A percentile compares a stretch with the other conserved stretches of the same genome.
Conservation (phyloP, 2,113 vertebrate genomes). For the Indicator indicator region DNA sequence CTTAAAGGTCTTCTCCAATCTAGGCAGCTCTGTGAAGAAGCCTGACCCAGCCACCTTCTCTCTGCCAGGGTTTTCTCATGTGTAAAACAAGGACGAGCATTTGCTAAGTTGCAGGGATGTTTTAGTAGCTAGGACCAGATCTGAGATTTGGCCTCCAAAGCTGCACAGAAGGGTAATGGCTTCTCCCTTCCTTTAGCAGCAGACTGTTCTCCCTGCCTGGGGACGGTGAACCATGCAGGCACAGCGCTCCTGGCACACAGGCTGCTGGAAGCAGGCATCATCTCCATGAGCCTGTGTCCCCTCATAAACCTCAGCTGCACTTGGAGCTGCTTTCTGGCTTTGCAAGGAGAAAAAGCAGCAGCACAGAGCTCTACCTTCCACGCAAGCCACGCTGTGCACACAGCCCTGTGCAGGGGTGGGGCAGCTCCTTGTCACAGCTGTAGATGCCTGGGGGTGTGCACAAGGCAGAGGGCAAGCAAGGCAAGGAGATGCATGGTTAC, state of each 20-base stretch:
- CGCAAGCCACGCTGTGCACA: background rate
- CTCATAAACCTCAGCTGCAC: background rate
- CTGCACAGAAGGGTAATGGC: background rate
- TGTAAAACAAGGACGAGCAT: background rate
- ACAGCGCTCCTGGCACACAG: background rate
- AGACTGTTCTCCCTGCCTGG: background rate
- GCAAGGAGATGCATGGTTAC: background rate
- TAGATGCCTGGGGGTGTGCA: background rate
- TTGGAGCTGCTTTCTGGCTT: background rate
- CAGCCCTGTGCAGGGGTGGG: rapidly evolving
- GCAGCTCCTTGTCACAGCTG: background rate
- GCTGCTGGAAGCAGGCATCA: background rate
- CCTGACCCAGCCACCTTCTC: background rate
- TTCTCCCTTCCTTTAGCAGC: background rate
- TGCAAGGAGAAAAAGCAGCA: background rate
- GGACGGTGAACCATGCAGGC: rapidly evolving
- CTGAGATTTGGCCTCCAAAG: background rate
- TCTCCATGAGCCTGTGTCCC: rapidly evolving
- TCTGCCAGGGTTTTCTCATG: background rate
- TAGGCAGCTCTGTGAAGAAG: no score
- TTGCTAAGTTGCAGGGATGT: background rate
- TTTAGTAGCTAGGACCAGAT: background rate
- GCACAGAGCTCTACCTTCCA: rapidly evolving
- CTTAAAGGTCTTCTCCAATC: no score
- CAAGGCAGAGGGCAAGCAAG: background rate